These are phyloP conservation scores for Pollimyrus isidori DNA, from an alignment of 2,113 vertebrate genomes.

Conservation along the genomic window DNA sequence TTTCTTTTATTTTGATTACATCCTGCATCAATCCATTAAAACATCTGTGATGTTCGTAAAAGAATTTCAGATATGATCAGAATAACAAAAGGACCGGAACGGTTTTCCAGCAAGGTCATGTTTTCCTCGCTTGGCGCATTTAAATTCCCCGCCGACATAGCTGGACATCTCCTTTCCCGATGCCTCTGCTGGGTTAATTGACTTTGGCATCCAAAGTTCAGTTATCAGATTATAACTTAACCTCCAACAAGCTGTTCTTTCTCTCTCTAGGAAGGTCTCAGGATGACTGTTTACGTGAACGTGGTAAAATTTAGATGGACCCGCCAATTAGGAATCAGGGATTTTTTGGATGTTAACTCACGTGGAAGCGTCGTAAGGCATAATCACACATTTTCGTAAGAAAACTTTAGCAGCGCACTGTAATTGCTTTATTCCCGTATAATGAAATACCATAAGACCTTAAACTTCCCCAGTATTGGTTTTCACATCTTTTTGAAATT, in stretches of 20 bases:
- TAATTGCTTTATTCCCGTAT: not conserved
- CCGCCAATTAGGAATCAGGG: not conserved
- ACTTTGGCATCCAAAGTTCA: not conserved
- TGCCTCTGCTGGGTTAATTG: not conserved
- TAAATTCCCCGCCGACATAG: not conserved
- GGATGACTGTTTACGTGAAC: not conserved
- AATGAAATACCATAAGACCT: not conserved
- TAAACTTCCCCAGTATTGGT: not conserved
- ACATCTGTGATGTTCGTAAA: slow-evolving; percentile 1
- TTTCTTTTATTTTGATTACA: not conserved
- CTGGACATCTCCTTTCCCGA: not conserved
- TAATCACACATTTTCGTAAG: not conserved
- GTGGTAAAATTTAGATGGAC: not conserved
- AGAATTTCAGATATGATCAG: not conserved
- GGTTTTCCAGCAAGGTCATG: not conserved
- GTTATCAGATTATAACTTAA: not conserved
- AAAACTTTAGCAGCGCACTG: not conserved
- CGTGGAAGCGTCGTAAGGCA: not conserved
- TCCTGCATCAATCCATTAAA: not conserved
- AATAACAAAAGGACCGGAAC: not conserved
- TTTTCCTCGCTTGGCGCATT: not conserved
- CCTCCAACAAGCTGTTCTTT: not conserved
- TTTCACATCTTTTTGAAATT: slow-evolving; percentile 2
- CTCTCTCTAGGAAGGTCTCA: not conserved
- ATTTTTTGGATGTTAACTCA: not conserved